A percentile compares a stretch with the other conserved stretches of the same genome.
Evolutionary conservation across 2,797 vertebrate species (phyloP).

Genomic region (Gallinago stenura): DNA sequence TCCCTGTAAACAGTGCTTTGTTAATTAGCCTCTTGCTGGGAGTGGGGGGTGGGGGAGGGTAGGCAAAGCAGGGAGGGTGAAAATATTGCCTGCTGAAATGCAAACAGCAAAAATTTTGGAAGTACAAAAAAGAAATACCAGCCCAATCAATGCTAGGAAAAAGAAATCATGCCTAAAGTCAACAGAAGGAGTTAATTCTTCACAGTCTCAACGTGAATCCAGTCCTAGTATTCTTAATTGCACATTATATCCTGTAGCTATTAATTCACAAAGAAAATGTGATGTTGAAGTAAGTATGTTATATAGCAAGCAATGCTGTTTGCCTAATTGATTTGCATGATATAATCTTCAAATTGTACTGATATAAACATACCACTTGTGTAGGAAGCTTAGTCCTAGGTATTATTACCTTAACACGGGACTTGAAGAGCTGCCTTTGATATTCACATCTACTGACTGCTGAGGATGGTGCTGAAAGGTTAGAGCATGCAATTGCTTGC

Average conservation of each 20-base stretch:
- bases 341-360: not conserved
- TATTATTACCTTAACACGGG: not conserved
- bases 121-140: not conserved
- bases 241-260: not conserved
- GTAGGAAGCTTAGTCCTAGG: not conserved
- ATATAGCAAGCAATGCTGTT: not conserved
- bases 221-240: not conserved
- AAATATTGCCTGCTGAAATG: constrained; percentile 4
- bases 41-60: not conserved
- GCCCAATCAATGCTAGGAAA: constrained; percentile 24
- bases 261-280: not conserved
- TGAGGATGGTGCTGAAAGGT: not conserved
- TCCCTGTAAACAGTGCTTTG: not conserved
- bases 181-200: not conserved
- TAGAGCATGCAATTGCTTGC: not conserved
- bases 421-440: not conserved
- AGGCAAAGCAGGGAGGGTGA: accelerated
- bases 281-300: not conserved
- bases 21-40: not conserved
- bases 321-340: not conserved
- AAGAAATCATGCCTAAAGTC: constrained; percentile 17
- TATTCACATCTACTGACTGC: not conserved
- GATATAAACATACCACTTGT: not conserved
- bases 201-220: not conserved
- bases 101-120: constrained; percentile 39